These are phyloP conservation scores for Channa argus DNA, from an alignment of 2,113 vertebrate species.

Conservation along the genomic window DNA sequence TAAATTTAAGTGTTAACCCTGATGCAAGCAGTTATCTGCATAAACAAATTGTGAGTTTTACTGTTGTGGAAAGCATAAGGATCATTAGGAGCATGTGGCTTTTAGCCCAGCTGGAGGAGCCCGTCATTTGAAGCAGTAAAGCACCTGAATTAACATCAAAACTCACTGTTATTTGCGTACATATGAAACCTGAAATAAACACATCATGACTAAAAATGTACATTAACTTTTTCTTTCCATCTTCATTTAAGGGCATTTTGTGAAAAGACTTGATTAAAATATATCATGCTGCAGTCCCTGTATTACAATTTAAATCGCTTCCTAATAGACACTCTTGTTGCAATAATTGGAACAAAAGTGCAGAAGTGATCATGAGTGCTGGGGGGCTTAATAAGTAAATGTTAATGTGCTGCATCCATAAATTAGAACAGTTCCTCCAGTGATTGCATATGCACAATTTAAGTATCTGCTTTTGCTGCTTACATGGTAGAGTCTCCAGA, in stretches of 20 bases:
- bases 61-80: neutral
- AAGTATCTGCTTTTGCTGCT: slow-evolving; percentile 30
- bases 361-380: slow-evolving; percentile 61
- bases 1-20: slow-evolving; percentile 8
- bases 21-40: neutral
- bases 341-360: slow-evolving; percentile 64
- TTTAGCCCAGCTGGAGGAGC: slow-evolving; percentile 2
- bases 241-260: slow-evolving; percentile 22
- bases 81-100: neutral
- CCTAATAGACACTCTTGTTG: slow-evolving; percentile 43
- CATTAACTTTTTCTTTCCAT: slow-evolving; percentile 16
- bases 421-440: slow-evolving; percentile 50
- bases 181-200: slow-evolving; percentile 31
- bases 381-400: slow-evolving; percentile 67
- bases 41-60: neutral
- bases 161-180: neutral
- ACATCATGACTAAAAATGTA: slow-evolving; percentile 13
- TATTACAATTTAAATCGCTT: slow-evolving; percentile 38
- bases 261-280: slow-evolving; percentile 50
- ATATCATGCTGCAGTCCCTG: slow-evolving; percentile 34
- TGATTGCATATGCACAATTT: slow-evolving; percentile 62
- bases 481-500: neutral
- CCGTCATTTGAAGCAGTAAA: neutral
- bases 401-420: slow-evolving; percentile 64
- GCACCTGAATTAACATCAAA: slow-evolving; percentile 29